Base-by-base conservation (phyloP, 2,113 vertebrate species). In the Glaucomys volans region DNA sequence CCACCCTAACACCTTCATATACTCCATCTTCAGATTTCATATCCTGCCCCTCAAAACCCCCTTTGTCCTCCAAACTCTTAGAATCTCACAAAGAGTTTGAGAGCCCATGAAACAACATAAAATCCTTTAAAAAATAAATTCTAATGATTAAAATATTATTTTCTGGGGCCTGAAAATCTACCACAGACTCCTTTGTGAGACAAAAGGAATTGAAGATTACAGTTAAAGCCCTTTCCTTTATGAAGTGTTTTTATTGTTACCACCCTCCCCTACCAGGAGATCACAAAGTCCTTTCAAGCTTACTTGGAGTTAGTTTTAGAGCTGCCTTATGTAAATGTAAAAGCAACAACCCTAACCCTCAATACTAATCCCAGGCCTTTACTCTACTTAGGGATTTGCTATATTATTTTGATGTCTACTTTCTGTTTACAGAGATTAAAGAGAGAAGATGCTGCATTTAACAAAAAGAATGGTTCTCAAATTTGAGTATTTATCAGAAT, bases 81-180 rank as follows among this genome's bases (percentile, higher is more conserved):
- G 79, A 76, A 40, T 69, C 26, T 93, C 37, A 83, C n/a, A 52
- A 66, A 84, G 47, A 72, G 32, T 76, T 82, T 52, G 32, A 87
- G 66, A 87, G 50, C 67, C 22, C 59, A 87, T 59, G 52, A 96
- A 67, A 82, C 22, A 52, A 32, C 59, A 77, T 35, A 81, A 75
- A 90, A 57, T 69, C 42, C 67, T 94, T 87, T 76, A 86, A 84
- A 76, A 8, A 81, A 50, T 76, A 64, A 5, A 83, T 88, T 83
- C 71, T 92, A 76, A 86, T 57, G n/a, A 44, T 64, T 76, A 90
- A 80, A 72, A 47, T 71, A 22, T 74, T 47, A 35, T 44, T 85
- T 95, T 66, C 69, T 66, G 83, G 77, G 28, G 16, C 35, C 72
- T 57, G 59, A 92, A 93, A 95, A 89, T 24, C 79, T 89, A 69